Base-by-base conservation (phyloP, 2,113 vertebrate genomes). In the Pholis gunnellus region DNA sequence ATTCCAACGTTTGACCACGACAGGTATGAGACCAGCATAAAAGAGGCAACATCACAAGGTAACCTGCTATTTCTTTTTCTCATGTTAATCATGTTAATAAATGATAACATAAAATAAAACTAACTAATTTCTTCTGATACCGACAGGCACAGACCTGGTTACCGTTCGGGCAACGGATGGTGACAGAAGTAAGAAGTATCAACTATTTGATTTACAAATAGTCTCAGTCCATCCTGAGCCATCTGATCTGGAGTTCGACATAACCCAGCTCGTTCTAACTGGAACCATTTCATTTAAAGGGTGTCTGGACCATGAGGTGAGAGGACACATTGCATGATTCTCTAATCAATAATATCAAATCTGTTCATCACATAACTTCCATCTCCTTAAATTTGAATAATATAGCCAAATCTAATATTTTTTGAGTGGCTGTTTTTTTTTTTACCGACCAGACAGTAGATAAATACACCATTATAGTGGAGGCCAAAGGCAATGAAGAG, bases 281-380 rank as follows among this genome's bases (percentile, higher is more conserved):
- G 94, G 88, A 57, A 66, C 0, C 1, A 89, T 95, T 66, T 88
- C 65, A 54, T 95, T 95, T 44, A 92, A 84, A 59, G 95, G 95
- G 5, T 96, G 95, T 74, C 75, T 95, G 81, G 86, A 95, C 68
- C 84, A 93, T 65, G 90, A 94, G 92, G 95, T 95, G 66, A 88
- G 81, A 72, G 20, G 25, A 56, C 15, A 42, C 18, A 15, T 40
- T 48, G 31, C 44, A 31, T 42, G 5, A 82, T 64, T 56, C 20
- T 13, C 2, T 10, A 36, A 73, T 48, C 0, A 50, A 42, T 52
- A 76, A 71, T 46, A 69, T 31, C 0, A 1, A 65, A 71, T 66
- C 14, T 42, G 36, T 36, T 54, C 2, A 75, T 54, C 17, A 44
- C 25, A 18, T 20, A 69, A 42, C 5, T 63, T 61, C 10, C 2